Evolutionary conservation across 2,797 vertebrate genomes (phyloP).

Genomic region (Hoplostethus mediterraneus): DNA sequence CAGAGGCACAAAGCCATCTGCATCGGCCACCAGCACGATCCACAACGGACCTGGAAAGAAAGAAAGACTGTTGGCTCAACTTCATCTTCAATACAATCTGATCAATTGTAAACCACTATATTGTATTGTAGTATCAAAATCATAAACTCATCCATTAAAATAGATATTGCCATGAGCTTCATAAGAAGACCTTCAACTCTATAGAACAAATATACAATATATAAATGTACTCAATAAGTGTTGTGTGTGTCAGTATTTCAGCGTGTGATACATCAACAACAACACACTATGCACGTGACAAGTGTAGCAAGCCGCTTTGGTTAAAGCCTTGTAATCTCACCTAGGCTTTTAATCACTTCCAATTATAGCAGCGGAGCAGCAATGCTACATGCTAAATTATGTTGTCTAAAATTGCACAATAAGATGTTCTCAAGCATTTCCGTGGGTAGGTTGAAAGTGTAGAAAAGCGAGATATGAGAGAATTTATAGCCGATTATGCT

Average conservation of each 20-base stretch:
- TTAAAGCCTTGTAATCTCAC: constrained; percentile 79
- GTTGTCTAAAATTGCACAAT: background rate
- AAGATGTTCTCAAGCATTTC: background rate
- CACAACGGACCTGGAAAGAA: constrained; percentile 87
- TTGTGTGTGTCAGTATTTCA: background rate
- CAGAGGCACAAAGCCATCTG: constrained; percentile 92
- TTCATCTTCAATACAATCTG: background rate
- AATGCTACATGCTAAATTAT: constrained; percentile 12
- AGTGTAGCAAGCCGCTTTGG: constrained; percentile 78
- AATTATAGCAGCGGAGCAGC: constrained; percentile 75
- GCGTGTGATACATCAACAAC: constrained; percentile 27
- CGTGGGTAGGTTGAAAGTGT: background rate
- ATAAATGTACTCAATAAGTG: background rate
- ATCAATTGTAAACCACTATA: background rate
- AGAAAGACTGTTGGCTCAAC: background rate
- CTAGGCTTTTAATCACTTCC: constrained; percentile 78
- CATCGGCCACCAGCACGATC: constrained; percentile 92
- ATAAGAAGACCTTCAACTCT: background rate
- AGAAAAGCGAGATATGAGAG: background rate
- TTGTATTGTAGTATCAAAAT: background rate
- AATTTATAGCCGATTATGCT: background rate
- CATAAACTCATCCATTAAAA: background rate
- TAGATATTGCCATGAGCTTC: background rate
- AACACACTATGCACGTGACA: constrained; percentile 40
- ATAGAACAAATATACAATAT: background rate